Conservation (phyloP, 2,888 invertebrate species). For the Tetramorium bicarinatum region DNA sequence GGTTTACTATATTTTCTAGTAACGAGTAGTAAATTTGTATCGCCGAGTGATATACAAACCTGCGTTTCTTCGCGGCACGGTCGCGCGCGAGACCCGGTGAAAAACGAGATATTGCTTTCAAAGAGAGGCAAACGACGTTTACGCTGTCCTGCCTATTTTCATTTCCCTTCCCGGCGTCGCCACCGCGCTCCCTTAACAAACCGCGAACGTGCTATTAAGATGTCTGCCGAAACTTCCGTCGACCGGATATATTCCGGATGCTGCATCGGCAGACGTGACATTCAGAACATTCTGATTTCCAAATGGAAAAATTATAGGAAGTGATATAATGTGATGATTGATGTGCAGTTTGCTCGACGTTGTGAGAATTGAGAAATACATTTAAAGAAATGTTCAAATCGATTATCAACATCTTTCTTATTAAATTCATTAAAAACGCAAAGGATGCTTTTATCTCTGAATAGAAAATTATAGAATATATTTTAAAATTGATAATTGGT, state of each 20-base stretch:
- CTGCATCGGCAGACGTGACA: neutral
- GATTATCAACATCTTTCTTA: neutral
- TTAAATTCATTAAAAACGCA: neutral
- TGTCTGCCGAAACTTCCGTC: conserved; percentile 13
- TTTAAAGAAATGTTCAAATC: neutral
- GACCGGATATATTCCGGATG: conserved; percentile 21
- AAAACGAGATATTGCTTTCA: conserved; percentile 60
- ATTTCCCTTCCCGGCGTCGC: conserved; percentile 18
- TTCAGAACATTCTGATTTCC: conserved; percentile 13
- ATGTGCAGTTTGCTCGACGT: neutral
- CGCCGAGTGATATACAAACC: conserved; percentile 66
- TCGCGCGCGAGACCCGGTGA: conserved; percentile 1
- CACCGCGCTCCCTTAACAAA: conserved; percentile 28
- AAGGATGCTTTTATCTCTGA: neutral
- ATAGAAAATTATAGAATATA: neutral
- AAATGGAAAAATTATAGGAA: conserved; percentile 4
- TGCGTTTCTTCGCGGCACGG: neutral
- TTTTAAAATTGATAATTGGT: neutral
- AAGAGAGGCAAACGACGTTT: conserved; percentile 37
- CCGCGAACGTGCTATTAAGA: conserved; percentile 32
- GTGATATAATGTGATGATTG: neutral
- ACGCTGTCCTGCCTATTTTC: conserved; percentile 43
- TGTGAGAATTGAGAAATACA: neutral
- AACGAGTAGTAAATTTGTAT: conserved; percentile 74
- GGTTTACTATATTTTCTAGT: conserved; percentile 66